Evolutionary conservation across 2,888 invertebrate species (phyloP), one percentile per base, ranked within the genome.

Genomic region (Caenorhabditis auriculariae): DNA sequence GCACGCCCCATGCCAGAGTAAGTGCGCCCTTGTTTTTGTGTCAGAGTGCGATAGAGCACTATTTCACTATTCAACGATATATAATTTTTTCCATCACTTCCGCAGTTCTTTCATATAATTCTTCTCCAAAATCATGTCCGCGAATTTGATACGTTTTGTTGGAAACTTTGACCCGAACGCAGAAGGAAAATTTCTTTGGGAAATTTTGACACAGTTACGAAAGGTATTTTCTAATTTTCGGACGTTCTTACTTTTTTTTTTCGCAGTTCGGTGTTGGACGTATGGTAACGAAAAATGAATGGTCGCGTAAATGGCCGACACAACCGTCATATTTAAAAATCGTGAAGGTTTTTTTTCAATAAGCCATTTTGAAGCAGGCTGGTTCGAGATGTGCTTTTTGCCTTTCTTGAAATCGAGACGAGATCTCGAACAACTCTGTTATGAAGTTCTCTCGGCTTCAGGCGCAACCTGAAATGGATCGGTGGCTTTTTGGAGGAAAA

Each of bases 111-210:
- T n/a, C n/a, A n/a, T n/a, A n/a, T n/a, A n/a, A n/a, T n/a, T n/a
- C n/a, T n/a, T n/a, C n/a, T n/a, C n/a, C n/a, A n/a, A n/a, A n/a
- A n/a, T n/a, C n/a, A 62, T 62, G 62, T 27, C 58, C 32, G 66
- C 72, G 43, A 66, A 59, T 15, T 37, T 54, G 41, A 70, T 70
- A 35, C 66, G 75, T 35, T 77, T 75, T 52, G 70, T 81, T 29
- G 81, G 81, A 35, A 73, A 81, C 53, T 67, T 66, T 54, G 81
- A 81, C 51, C 57, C 75, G 24, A 61, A 66, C 5, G 71, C 76
- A 19, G 75, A 81, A 47, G 81, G 81, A 12, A 81, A 81, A 41
- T 76, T 73, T 49, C 53, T 81, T 5, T 81, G 72, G 66, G 81
- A 81, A 58, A 78, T 81, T 54, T 66, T 79, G 29, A 69, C 73